Base-by-base conservation (phyloP, 2,888 invertebrate species). In the Amphimallon solstitiale region DNA sequence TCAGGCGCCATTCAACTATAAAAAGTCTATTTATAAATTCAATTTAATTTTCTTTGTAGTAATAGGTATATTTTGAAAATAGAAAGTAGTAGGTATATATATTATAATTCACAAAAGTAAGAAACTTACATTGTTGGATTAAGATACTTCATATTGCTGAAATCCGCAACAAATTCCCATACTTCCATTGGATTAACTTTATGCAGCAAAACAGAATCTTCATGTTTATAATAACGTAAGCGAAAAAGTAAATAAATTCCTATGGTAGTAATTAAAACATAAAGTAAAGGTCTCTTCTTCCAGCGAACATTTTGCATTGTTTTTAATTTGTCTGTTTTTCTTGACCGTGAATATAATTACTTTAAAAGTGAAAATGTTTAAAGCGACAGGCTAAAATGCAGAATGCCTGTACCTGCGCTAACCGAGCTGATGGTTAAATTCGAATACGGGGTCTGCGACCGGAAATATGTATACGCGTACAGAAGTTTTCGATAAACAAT, bases 91-190 rank as follows among this genome's bases (percentile, higher is more conserved):
- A 52, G 38, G 45, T 56, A 21, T 21, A 29, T 15, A 10, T 56
- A 21, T 54, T 54, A 19, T 38, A 15, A 37, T 15, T 19, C 35
- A 63, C 12, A 34, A 59, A 29, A 29, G 43, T 12, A 65, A 61
- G 12, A 46, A 71, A 85, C 88, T 86, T 82, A 91, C 92, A 92
- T 89, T 14, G 90, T 89, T 14, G 91, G 91, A 81, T 91, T 91
- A 29, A 92, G 81, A 71, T 85, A 83, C 74, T 87, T 87, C 87
- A 90, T 88, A 77, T 91, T 90, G 74, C 87, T 89, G 74, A 91
- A 91, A 81, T 91, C 91, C 0, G 91, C 89, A n/a, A 91, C 87
- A 80, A 86, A 91, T 78, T 90, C 90, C 91, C 91, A 91, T 34
- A 89, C 88, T 23, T 82, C 82, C 74, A 85, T 85, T 14, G 91